phyloP scores from a whole-genome alignment of 2,113 vertebrate genomes.

The Hucho hucho region DNA sequence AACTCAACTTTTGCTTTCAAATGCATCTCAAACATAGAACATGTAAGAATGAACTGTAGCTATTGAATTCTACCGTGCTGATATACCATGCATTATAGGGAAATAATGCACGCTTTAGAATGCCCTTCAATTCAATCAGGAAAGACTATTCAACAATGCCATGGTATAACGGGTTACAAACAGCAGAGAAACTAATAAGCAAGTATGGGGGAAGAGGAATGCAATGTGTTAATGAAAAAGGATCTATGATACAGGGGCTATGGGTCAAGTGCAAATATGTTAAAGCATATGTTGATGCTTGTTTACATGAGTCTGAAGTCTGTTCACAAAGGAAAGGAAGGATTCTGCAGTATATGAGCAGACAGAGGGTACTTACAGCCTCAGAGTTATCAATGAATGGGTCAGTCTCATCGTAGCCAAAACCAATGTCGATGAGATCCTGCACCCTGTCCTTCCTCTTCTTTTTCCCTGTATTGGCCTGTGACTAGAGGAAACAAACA shows the following conservation, averaged over 20 bases:
- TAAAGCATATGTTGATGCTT: neutral
- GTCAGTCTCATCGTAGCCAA: slow-evolving; percentile 95
- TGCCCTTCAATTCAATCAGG: too few relatives aligned
- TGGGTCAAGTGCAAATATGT: neutral
- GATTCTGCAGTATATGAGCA: neutral
- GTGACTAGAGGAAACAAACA: neutral
- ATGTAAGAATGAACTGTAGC: too few relatives aligned
- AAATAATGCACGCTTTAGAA: too few relatives aligned
- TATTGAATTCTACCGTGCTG: too few relatives aligned
- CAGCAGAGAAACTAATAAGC: neutral
- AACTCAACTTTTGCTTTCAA: too few relatives aligned
- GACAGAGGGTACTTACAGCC: slow-evolving; percentile 82
- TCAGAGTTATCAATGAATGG: slow-evolving; percentile 99
- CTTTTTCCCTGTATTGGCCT: slow-evolving; percentile 82
- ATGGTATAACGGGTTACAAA: neutral
- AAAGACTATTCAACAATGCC: too few relatives aligned
- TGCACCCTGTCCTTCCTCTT: slow-evolving; percentile 94
- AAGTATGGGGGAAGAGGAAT: neutral
- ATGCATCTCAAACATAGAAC: too few relatives aligned
- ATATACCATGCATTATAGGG: too few relatives aligned
- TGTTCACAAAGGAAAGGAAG: neutral
- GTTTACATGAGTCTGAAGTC: too few relatives aligned
- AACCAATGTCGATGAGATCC: slow-evolving; percentile 97
- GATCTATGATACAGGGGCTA: neutral
- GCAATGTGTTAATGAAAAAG: neutral